Evolutionary conservation across 2,797 vertebrate genomes (phyloP).

Genomic region (Parotocinclus haroldoi): DNA sequence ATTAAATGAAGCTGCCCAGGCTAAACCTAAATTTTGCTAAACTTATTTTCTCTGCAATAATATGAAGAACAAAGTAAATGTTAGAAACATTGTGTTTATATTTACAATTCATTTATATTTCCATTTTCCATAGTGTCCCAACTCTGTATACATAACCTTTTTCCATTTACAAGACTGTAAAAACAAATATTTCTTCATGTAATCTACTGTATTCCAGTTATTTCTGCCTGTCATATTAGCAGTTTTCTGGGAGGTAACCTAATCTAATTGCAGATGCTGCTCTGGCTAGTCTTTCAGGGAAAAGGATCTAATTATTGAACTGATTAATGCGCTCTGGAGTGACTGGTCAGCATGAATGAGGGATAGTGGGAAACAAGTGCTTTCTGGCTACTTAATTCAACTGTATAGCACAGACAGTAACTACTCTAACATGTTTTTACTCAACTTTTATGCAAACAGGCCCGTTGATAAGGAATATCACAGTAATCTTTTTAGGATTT

Average conservation of each 20-base stretch:
- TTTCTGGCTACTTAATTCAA: constrained; percentile 4
- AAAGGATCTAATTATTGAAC: constrained; percentile 63
- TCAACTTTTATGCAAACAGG: background rate
- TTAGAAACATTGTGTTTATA: too few species aligned
- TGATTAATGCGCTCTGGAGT: constrained; percentile 59
- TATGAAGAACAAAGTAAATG: too few species aligned
- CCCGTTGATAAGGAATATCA: background rate
- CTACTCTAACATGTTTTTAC: constrained; percentile 5
- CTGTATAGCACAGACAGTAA: background rate
- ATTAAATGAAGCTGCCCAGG: too few species aligned
- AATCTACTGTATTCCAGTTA: constrained; percentile 12
- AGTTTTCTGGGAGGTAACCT: constrained; percentile 62
- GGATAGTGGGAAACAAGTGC: constrained; percentile 20
- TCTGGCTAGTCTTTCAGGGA: constrained; percentile 54
- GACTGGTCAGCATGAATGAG: constrained; percentile 39
- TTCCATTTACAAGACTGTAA: too few species aligned
- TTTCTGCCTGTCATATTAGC: constrained; percentile 49
- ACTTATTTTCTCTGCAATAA: too few species aligned
- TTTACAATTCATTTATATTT: too few species aligned
- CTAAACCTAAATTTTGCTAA: too few species aligned
- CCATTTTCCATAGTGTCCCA: too few species aligned
- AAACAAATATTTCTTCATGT: background rate
- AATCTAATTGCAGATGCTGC: constrained; percentile 62
- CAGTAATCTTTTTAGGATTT: background rate
- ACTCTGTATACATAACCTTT: too few species aligned